Evolutionary conservation across 2,797 vertebrate species (phyloP).

Genomic region (Avahi laniger): DNA sequence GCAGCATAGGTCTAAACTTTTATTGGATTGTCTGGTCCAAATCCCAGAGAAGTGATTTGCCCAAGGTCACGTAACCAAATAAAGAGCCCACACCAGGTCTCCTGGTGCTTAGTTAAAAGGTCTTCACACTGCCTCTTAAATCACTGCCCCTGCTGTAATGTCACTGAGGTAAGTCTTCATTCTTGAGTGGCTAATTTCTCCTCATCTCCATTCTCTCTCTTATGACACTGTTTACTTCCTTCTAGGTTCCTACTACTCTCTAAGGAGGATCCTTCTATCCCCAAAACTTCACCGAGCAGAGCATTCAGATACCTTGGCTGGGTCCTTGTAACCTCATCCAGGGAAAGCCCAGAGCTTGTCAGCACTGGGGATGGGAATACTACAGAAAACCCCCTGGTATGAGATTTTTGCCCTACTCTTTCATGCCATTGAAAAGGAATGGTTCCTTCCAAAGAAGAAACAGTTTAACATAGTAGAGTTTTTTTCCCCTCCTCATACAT

Average conservation of each 20-base stretch:
- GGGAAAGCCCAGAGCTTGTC: background rate
- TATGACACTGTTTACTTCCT: background rate
- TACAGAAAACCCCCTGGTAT: background rate
- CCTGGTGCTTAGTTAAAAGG: background rate
- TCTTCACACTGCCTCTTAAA: background rate
- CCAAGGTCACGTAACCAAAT: background rate
- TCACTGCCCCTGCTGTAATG: background rate
- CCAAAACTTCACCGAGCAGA: background rate
- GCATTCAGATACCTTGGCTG: background rate
- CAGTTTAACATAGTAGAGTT: background rate
- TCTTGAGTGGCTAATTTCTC: background rate
- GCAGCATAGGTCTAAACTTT: background rate
- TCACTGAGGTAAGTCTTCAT: background rate
- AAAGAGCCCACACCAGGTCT: background rate
- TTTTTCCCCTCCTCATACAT: too few species aligned
- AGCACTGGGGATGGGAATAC: rapidly evolving
- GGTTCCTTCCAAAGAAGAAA: background rate
- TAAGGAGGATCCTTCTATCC: background rate
- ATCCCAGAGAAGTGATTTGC: background rate
- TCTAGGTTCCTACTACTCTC: background rate
- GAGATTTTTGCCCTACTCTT: background rate
- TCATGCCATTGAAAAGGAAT: background rate
- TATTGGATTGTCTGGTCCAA: background rate
- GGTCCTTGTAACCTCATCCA: background rate
- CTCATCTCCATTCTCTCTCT: background rate